Evolutionary conservation across 2,888 invertebrate species (phyloP).

Genomic region (Dryobotodes eremita): DNA sequence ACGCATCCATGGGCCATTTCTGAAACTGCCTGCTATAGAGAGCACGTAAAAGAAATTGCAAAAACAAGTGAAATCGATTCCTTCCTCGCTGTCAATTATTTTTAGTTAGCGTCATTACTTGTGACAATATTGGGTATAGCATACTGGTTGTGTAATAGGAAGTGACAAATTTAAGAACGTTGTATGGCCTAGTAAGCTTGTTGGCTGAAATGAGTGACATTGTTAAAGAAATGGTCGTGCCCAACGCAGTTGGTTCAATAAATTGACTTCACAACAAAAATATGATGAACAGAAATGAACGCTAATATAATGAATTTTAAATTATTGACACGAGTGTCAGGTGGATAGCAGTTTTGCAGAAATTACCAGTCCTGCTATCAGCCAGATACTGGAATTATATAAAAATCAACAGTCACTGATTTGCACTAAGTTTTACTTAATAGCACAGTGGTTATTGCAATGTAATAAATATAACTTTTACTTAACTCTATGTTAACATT

Average conservation of each 20-base stretch:
- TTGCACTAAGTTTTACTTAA: neutral
- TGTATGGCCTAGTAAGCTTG: slow-evolving; percentile 16
- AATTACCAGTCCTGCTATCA: no score
- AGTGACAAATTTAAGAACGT: slow-evolving; percentile 15
- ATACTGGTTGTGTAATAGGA: slow-evolving; percentile 23
- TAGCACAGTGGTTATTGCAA: neutral
- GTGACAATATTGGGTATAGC: slow-evolving; percentile 34
- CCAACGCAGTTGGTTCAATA: no score
- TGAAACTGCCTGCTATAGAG: no score
- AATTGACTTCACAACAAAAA: neutral
- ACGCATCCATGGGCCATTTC: neutral
- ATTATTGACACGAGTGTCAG: neutral
- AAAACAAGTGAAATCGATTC: slow-evolving; percentile 47
- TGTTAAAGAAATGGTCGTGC: no score
- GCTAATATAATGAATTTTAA: no score
- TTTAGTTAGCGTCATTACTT: slow-evolving; percentile 30
- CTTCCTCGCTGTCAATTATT: slow-evolving; percentile 34
- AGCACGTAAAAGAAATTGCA: slow-evolving; percentile 4
- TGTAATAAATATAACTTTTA: neutral
- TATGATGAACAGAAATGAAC: neutral
- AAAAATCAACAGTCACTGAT: neutral
- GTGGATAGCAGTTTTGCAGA: neutral
- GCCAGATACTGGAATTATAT: no score
- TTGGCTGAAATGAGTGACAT: neutral
- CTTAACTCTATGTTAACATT: no score